Conservation (phyloP, 1,140 invertebrate species). For the Zaprionus vittiger region DNA sequence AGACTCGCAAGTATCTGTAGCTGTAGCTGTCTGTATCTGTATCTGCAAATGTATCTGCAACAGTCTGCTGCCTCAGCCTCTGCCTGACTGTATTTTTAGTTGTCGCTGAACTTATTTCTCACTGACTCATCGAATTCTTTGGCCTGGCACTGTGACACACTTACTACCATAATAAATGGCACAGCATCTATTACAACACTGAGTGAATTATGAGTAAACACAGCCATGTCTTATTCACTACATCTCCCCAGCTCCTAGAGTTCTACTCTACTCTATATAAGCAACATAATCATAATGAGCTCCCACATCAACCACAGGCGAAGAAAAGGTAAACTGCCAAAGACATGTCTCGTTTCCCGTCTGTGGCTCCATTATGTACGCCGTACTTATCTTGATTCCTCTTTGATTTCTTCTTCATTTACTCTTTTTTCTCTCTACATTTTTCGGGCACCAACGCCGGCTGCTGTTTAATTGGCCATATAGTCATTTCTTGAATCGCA, state of each 20-base stretch:
- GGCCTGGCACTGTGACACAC: conserved; percentile 42
- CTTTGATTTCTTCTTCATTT: conserved; percentile 39
- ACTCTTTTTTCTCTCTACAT: conserved; percentile 23
- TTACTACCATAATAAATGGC: conserved; percentile 33
- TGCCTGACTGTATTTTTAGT: conserved; percentile 8
- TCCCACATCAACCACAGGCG: conserved; percentile 18
- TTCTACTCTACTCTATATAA: background rate
- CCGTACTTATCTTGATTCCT: background rate
- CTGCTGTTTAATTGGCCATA: conserved; percentile 55
- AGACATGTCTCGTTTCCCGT: conserved; percentile 6
- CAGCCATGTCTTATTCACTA: background rate
- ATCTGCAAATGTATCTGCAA: conserved; percentile 9
- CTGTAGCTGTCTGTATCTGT: conserved; percentile 6
- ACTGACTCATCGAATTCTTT: conserved; percentile 55
- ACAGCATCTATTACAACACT: conserved; percentile 21
- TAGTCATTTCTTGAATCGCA: conserved; percentile 33
- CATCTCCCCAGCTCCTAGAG: too few relatives aligned
- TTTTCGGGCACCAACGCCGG: conserved; percentile 20
- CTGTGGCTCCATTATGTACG: conserved; percentile 21
- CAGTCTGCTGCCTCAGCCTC: background rate
- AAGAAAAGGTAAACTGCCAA: conserved; percentile 9
- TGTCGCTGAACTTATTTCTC: conserved; percentile 3
- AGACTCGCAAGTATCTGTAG: conserved; percentile 13
- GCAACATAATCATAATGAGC: conserved; percentile 20
- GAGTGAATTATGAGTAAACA: background rate